These are phyloP conservation scores for Trichonephila inaurata DNA, from an alignment of 1,140 invertebrate species.

Conservation along the genomic window DNA sequence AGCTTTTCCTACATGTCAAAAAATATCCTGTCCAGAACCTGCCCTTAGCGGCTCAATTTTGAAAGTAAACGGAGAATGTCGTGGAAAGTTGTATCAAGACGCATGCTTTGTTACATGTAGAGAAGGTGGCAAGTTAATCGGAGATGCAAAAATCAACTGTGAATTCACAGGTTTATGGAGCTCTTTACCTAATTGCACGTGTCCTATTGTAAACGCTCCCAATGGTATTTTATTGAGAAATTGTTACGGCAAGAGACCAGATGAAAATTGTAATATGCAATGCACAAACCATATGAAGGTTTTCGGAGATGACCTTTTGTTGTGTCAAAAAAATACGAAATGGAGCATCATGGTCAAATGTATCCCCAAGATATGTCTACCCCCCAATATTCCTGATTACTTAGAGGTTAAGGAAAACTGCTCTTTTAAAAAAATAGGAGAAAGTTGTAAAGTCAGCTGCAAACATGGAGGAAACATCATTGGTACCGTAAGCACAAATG, in stretches of 20 bases:
- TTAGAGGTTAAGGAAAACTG: slow-evolving; percentile 10
- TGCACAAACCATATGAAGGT: neutral
- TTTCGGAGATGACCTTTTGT: neutral
- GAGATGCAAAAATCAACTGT: neutral
- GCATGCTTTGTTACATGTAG: neutral
- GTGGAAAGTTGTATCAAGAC: neutral
- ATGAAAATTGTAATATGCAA: neutral
- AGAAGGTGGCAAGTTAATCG: slow-evolving; percentile 2
- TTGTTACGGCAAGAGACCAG: neutral
- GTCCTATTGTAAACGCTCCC: neutral
- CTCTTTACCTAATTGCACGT: neutral
- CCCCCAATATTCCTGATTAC: neutral
- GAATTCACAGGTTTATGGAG: neutral
- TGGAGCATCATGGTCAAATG: neutral
- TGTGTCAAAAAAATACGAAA: neutral
- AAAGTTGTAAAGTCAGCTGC: slow-evolving; percentile 1
- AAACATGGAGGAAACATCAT: neutral
- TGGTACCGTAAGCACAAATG: too few relatives aligned
- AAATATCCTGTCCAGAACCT: too few relatives aligned
- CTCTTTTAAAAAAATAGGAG: neutral
- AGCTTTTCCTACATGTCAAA: neutral
- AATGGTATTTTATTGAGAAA: neutral
- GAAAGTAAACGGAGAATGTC: neutral
- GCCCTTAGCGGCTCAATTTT: neutral
- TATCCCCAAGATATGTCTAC: neutral